These are phyloP conservation scores for Microcebus griseorufus DNA, from an alignment of 2,113 vertebrate genomes.

Conservation along the genomic window DNA sequence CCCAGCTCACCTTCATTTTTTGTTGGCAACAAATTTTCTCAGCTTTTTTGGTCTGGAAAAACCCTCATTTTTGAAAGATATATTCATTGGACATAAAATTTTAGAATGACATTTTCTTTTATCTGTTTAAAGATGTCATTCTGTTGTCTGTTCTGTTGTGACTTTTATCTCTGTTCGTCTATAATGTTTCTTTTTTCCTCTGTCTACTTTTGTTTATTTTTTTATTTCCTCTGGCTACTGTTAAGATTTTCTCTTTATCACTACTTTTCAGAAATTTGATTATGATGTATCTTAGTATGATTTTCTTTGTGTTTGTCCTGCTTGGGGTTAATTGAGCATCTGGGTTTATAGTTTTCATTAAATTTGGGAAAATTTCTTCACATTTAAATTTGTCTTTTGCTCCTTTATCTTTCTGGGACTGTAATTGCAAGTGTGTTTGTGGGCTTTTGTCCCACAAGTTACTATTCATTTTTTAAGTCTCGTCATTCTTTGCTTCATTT, in stretches of 20 bases:
- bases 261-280: conserved; percentile 11
- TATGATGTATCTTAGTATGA: background rate
- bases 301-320: conserved; percentile 7
- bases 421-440: background rate
- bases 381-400: background rate
- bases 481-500: background rate
- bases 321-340: background rate
- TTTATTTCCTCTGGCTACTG: background rate
- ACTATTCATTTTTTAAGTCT: background rate
- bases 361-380: background rate
- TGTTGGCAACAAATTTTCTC: background rate
- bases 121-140: conserved; percentile 5
- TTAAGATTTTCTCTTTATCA: conserved; percentile 3
- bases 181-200: background rate
- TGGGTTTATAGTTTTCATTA: conserved; percentile 6
- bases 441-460: background rate
- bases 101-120: background rate
- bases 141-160: background rate
- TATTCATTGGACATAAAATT: background rate
- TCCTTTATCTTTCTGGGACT: background rate
- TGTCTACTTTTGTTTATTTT: background rate
- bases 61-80: background rate
- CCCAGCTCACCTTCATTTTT: background rate
- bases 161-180: conserved; percentile 16
- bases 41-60: background rate